Base-by-base conservation (phyloP, 2,797 vertebrate genomes). In the Pelodytes ibericus region DNA sequence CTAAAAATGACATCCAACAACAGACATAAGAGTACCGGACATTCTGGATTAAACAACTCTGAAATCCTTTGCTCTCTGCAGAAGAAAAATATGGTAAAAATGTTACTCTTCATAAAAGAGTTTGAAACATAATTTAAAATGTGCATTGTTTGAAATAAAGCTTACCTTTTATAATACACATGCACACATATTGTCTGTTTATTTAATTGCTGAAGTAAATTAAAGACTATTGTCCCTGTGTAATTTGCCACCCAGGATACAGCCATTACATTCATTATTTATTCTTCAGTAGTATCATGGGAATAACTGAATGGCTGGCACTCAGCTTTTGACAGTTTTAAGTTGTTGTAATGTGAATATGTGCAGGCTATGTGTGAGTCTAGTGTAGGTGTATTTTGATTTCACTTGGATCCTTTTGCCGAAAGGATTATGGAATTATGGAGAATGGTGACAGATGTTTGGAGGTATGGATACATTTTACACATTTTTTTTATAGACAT, bases 201-300 rank as follows among this genome's bases (percentile, higher is more conserved):
- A 30, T 51, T 51, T 51, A 67, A 67, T 51, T 51, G 31, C 10
- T 16, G 18, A 20, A 49, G 63, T 65, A 65, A 47, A 27, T 65
- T 9, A 65, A 53, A 67, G 44, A 41, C 41, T n/a, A 10, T 51
- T 53, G 26, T 53, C 53, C 25, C 44, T 30, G 31, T 53, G 64
- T 53, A 26, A 67, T 11, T 67, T 67, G 25, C 44, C 27, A 51
- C 64, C 64, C 18, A 53, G 66, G 49, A 69, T 56, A 56, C 36
- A 69, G 29, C 36, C 29, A 69, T 56, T 56, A n/a, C 30, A 69
- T 69, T 29, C 56, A 69, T 69, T 69, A 69, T 56, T 69, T 69
- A 56, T 68, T 33, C 16, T 53, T 53, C 30, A 31, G 44, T 29
- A 30, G 27, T 11, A 53, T 49, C n/a, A 69, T 11, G 31, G 11